These are phyloP conservation scores for Drepanosiphum platanoidis DNA, from an alignment of 2,888 invertebrate genomes.

Conservation along the genomic window DNA sequence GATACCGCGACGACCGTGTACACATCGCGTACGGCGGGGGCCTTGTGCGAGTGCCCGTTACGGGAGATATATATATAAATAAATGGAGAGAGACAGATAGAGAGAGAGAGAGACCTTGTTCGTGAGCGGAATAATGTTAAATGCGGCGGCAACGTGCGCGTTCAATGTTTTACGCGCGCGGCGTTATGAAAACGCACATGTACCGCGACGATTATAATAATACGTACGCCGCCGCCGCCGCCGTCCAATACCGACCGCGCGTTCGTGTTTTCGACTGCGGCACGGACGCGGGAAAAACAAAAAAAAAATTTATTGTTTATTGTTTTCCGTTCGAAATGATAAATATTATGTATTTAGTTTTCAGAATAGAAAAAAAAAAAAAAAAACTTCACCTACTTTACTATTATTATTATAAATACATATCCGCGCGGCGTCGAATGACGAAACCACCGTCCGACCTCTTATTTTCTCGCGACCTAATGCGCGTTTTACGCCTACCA, in stretches of 20 bases:
- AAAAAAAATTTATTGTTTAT: not conserved
- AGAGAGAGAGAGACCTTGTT: conserved; percentile 5
- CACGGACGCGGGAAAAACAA: not conserved
- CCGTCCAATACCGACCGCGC: too few species aligned
- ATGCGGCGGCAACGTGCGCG: not conserved
- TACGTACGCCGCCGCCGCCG: not conserved
- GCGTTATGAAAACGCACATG: not conserved
- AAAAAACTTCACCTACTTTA: too few species aligned
- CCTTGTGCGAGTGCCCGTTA: conserved; percentile 8
- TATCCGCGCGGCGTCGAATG: too few species aligned
- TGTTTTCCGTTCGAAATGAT: not conserved
- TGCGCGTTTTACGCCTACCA: not conserved
- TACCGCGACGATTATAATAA: not conserved
- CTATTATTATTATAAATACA: too few species aligned
- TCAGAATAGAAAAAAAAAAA: too few species aligned
- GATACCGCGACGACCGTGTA: not conserved
- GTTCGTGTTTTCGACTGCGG: not conserved
- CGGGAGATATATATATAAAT: not conserved
- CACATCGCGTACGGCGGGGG: not conserved
- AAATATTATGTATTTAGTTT: too few species aligned
- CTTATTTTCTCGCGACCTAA: not conserved
- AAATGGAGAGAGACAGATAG: not conserved
- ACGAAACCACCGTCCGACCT: too few species aligned
- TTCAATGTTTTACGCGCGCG: not conserved
- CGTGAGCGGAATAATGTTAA: conserved; percentile 32